phyloP scores from a whole-genome alignment of 1,140 invertebrate genomes.

The Portunus trituberculatus region DNA sequence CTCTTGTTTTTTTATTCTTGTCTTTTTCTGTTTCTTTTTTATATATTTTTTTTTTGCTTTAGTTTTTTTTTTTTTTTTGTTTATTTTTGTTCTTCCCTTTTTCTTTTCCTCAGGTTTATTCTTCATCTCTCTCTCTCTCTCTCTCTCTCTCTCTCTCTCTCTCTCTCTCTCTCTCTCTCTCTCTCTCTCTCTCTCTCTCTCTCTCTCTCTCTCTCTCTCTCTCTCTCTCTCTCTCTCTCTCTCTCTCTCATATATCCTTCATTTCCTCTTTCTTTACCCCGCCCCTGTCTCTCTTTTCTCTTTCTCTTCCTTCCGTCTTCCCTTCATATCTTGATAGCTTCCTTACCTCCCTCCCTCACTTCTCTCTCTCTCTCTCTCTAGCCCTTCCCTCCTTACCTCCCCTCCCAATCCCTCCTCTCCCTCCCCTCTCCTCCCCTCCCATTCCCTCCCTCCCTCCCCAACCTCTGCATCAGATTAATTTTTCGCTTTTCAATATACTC shows the following conservation, averaged over 20 bases:
- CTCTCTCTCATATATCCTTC: not conserved
- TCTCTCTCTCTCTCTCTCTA: not conserved
- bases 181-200: too few relatives aligned
- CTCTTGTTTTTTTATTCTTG: not conserved
- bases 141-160: slow-evolving; percentile 4
- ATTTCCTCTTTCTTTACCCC: not conserved
- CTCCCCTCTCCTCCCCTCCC: not conserved
- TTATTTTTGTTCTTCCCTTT: too few relatives aligned
- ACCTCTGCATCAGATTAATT: slow-evolving; percentile 36
- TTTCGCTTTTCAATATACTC: not conserved
- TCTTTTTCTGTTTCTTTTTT: too few relatives aligned
- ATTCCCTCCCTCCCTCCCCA: not conserved
- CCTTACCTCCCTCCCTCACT: not conserved
- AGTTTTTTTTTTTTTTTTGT: too few relatives aligned
- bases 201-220: too few relatives aligned
- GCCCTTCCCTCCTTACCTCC: not conserved
- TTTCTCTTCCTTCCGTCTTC: not conserved
- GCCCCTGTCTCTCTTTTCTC: not conserved
- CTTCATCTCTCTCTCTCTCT: not conserved
- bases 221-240: too few relatives aligned
- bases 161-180: not conserved
- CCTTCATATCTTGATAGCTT: not conserved
- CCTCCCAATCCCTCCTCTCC: too few relatives aligned
- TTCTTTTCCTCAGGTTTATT: too few relatives aligned
- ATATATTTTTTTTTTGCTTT: too few relatives aligned